Conservation (phyloP, 1,140 invertebrate species). For the Neodiprion pinetum region DNA sequence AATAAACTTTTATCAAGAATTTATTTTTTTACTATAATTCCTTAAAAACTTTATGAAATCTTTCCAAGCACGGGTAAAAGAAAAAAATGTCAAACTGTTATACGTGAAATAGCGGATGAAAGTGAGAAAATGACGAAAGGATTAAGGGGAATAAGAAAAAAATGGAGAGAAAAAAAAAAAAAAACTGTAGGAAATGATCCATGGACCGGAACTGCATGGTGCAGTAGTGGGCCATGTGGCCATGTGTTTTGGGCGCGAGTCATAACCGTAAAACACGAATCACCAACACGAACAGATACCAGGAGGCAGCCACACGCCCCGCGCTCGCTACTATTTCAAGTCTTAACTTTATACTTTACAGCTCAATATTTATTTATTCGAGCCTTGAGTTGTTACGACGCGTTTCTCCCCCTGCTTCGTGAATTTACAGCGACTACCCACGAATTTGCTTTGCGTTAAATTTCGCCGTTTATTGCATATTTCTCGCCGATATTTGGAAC, state of each 20-base stretch:
- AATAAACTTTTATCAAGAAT: slow-evolving; percentile 4
- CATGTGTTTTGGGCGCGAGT: slow-evolving; percentile 25
- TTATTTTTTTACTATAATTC: neutral
- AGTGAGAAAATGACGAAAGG: neutral
- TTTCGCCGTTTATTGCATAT: no score
- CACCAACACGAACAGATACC: slow-evolving; percentile 32
- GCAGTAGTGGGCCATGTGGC: slow-evolving; percentile 47
- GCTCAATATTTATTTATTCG: slow-evolving; percentile 6
- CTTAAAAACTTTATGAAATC: no score
- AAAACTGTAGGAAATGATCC: slow-evolving; percentile 26
- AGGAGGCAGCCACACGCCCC: neutral
- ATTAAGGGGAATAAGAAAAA: neutral
- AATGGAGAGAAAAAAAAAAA: neutral
- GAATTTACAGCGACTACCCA: neutral
- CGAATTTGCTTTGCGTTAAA: neutral
- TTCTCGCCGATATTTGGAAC: no score
- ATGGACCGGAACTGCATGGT: slow-evolving; percentile 37
- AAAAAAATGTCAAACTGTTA: neutral
- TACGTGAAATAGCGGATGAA: neutral
- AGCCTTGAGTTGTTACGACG: slow-evolving; percentile 2
- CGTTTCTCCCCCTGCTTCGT: neutral
- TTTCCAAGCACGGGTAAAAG: no score
- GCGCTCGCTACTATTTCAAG: neutral
- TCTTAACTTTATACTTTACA: slow-evolving; percentile 8
- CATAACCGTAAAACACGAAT: slow-evolving; percentile 47